phyloP scores from a whole-genome alignment of 2,888 invertebrate genomes.

The Ametastegia equiseti region DNA sequence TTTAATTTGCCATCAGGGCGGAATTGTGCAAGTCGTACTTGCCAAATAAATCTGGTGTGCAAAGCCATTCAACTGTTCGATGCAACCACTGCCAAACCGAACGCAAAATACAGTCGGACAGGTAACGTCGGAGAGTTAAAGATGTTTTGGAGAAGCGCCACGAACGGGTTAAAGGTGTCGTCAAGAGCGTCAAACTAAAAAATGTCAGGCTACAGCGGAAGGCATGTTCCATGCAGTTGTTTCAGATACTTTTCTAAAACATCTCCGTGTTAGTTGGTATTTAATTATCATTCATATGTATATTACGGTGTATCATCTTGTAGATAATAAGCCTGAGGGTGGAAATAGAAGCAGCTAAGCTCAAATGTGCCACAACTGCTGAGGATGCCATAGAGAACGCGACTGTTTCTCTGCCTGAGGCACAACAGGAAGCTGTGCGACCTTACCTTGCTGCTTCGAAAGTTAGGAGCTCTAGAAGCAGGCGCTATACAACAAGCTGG shows the following conservation, averaged over 20 bases:
- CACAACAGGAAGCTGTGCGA: neutral
- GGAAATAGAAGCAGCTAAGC: neutral
- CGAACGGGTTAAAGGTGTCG: neutral
- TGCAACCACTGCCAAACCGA: neutral
- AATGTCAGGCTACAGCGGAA: slow-evolving; percentile 12
- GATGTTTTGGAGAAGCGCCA: neutral
- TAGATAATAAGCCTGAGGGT: neutral
- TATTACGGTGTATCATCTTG: too few relatives aligned
- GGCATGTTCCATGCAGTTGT: too few relatives aligned
- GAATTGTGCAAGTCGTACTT: neutral
- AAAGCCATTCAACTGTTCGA: neutral
- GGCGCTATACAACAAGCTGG: slow-evolving; percentile 49
- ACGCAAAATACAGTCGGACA: neutral
- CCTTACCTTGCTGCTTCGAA: neutral
- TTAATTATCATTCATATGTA: too few relatives aligned
- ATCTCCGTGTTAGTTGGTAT: too few relatives aligned
- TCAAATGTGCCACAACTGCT: neutral
- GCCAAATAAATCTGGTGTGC: neutral
- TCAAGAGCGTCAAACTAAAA: neutral
- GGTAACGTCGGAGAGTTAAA: neutral
- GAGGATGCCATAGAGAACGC: neutral
- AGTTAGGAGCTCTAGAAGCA: neutral
- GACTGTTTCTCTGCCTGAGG: neutral
- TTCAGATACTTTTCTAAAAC: too few relatives aligned
- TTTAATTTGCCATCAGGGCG: neutral